phyloP scores from a whole-genome alignment of 2,113 vertebrate genomes.

The Gavialis gangeticus region DNA sequence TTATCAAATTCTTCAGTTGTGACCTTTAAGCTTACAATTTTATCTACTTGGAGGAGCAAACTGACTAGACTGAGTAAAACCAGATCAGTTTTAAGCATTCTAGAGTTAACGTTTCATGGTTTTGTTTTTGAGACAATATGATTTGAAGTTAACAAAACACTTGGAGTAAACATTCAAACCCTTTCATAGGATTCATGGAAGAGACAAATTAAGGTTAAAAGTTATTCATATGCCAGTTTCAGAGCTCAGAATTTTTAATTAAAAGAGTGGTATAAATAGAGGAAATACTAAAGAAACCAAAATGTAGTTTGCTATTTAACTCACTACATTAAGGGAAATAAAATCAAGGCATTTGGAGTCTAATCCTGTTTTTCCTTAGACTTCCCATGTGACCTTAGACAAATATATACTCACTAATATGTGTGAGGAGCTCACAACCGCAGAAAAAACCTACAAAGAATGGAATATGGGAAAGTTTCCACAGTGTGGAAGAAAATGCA shows the following conservation, averaged over 20 bases:
- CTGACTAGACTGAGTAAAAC: not conserved
- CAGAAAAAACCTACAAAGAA: not conserved
- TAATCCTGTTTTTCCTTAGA: not conserved
- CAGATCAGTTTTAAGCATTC: not conserved
- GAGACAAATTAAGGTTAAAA: not conserved
- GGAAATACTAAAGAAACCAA: not conserved
- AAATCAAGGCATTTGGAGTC: not conserved
- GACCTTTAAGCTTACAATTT: not conserved
- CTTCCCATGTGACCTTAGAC: not conserved
- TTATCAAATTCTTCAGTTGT: not conserved
- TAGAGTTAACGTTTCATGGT: not conserved
- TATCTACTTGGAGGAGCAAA: not conserved
- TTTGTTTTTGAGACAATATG: not conserved
- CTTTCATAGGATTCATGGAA: not conserved
- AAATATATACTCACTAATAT: not conserved
- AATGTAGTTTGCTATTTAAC: not conserved
- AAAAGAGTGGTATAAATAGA: not conserved
- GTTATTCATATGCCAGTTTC: not conserved
- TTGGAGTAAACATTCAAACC: not conserved
- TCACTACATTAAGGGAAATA: not conserved
- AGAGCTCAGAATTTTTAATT: not conserved
- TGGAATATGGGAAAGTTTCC: too few species aligned
- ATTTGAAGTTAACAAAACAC: not conserved
- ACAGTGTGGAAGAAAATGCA: not conserved
- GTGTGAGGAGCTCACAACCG: not conserved